Base-by-base conservation (phyloP, 2,888 invertebrate species). In the Dichetophora obliterata region DNA sequence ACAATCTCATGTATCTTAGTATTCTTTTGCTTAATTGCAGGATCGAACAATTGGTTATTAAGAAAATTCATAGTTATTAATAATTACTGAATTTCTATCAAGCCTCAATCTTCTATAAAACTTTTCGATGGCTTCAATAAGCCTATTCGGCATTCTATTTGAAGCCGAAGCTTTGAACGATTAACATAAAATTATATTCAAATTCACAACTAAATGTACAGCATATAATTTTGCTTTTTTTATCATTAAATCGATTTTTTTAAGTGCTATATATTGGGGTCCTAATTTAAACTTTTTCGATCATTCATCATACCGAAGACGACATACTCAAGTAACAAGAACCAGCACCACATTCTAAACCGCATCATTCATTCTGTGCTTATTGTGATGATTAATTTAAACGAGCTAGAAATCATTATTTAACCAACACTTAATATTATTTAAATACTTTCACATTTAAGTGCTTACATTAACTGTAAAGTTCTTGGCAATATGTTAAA, bases 321-420 rank as follows among this genome's bases (percentile, higher is more conserved):
- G 31, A 54, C 54, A n/a, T 34, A 65, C 54, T 54, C 54, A 27
- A 70, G 31, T 65, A 66, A 66, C 50, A 61, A 43, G 48, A 24
- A 27, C 43, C 75, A 65, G 54, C 50, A 61, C 69, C 68, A 59
- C 75, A 75, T 69, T 61, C 68, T 61, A 50, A 75, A 48, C 69
- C 68, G 19, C 75, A 75, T 75, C 75, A 57, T 57, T 37, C 57
- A 59, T 59, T 27, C 5, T 59, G 4, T 27, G 57, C 57, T 59
- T 59, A 27, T 22, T 59, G 43, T 43, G 27, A 31, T 11, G 22
- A 43, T 37, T 61, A 27, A 48, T 71, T 37, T 71, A 57, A 57
- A 48, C 16, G 68, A 24, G 68, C 24, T 59, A 59, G 27, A 59
- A 59, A 59, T 66, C 66, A 43, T 66, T 3, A 22, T 71, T 71